These are phyloP conservation scores for Papilio protenor DNA, from an alignment of 2,888 invertebrate species.

Conservation along the genomic window DNA sequence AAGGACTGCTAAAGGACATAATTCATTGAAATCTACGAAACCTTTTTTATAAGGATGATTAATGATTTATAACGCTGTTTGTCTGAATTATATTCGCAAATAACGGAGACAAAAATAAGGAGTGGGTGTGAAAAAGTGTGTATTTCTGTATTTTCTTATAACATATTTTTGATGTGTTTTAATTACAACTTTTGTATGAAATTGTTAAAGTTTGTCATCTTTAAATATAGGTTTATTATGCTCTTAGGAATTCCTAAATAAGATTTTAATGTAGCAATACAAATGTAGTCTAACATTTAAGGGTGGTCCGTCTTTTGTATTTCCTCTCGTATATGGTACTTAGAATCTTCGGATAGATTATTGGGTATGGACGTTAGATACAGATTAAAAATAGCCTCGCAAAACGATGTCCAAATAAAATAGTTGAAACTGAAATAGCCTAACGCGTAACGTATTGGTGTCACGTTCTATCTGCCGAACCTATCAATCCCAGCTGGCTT, in stretches of 20 bases:
- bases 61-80: constrained; percentile 16
- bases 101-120: constrained; percentile 11
- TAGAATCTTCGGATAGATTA: background rate
- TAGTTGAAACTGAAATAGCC: constrained; percentile 5
- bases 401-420: background rate
- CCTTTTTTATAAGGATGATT: constrained; percentile 20
- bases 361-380: background rate
- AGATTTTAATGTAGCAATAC: too few relatives aligned
- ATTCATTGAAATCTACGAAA: constrained; percentile 19
- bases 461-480: constrained; percentile 6
- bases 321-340: background rate
- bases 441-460: constrained; percentile 8
- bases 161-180: background rate
- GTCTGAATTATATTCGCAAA: constrained; percentile 16
- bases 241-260: too few relatives aligned
- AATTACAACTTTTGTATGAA: too few relatives aligned
- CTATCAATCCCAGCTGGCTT: constrained; percentile 20
- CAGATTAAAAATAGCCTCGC: background rate
- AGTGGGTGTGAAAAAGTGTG: background rate
- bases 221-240: too few relatives aligned
- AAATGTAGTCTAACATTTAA: too few relatives aligned
- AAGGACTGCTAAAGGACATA: constrained; percentile 18
- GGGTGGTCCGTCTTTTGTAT: background rate
- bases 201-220: too few relatives aligned
- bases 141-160: constrained; percentile 5